Percentiles rank a stretch among this genome's conserved stretches.
Conservation (phyloP, 2,113 vertebrate genomes). For the Lichenostomus cassidix region DNA sequence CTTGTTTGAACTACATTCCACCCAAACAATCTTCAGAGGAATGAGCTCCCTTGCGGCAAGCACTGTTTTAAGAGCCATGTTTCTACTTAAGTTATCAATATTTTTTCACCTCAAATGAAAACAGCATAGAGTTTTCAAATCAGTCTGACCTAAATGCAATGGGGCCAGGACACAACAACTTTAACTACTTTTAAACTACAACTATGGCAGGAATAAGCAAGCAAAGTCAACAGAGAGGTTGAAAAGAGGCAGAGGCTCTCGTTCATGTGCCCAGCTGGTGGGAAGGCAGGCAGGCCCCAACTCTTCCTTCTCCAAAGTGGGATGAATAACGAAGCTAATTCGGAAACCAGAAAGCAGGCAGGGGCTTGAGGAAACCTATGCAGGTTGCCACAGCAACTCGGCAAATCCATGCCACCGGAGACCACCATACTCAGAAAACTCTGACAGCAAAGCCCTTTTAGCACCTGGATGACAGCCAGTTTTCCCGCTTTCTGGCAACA, state of each 20-base stretch:
- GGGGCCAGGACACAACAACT: neutral
- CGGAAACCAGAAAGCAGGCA: neutral
- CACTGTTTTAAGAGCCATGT: neutral
- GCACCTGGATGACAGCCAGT: neutral
- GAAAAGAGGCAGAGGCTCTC: neutral
- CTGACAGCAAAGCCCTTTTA: neutral
- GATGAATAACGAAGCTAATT: neutral
- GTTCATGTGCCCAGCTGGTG: neutral
- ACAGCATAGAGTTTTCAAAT: neutral
- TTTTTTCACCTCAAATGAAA: neutral
- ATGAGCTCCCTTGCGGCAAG: neutral
- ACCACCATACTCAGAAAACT: neutral
- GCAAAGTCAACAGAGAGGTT: neutral
- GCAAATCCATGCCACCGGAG: neutral
- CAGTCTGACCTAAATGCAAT: neutral
- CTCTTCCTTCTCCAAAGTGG: neutral
- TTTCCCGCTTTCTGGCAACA: neutral
- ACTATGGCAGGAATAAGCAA: neutral
- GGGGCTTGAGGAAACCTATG: neutral
- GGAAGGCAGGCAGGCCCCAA: neutral
- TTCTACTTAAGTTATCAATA: neutral
- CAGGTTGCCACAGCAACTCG: conserved; percentile 25
- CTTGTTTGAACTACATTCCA: neutral
- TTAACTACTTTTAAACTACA: neutral
- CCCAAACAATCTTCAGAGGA: neutral